Conservation (phyloP, 2,113 vertebrate species). For the Podilymbus podiceps region DNA sequence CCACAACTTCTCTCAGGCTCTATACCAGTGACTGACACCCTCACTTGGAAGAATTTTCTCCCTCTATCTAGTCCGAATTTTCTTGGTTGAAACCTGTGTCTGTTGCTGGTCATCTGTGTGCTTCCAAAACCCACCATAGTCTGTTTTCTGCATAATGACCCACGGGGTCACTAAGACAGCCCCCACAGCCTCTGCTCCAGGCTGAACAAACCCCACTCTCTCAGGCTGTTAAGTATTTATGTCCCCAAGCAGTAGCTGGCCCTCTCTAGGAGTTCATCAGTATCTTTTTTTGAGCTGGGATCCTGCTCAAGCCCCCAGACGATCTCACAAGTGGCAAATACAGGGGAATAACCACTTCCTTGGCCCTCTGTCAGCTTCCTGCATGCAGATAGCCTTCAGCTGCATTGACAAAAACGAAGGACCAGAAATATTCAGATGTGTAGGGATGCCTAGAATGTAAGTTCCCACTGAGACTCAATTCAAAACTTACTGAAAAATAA, state of each 20-base stretch:
- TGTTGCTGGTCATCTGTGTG: not conserved
- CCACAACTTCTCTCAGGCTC: not conserved
- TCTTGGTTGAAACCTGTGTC: not conserved
- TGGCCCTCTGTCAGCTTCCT: not conserved
- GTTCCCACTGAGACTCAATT: not conserved
- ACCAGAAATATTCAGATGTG: not conserved
- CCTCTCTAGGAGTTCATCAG: not conserved
- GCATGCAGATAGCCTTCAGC: not conserved
- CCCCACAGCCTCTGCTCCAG: not conserved
- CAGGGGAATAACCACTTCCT: not conserved
- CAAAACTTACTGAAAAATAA: not conserved
- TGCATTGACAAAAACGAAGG: not conserved
- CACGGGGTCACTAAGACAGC: accelerated
- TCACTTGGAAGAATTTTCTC: not conserved
- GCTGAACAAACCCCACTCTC: not conserved
- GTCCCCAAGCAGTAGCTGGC: not conserved
- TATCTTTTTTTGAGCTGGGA: not conserved
- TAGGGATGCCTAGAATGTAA: not conserved
- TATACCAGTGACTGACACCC: not conserved
- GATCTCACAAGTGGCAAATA: not conserved
- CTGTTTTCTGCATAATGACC: not conserved
- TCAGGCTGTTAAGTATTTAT: not conserved
- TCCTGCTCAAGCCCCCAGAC: not conserved
- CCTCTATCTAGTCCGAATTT: not conserved
- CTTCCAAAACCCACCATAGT: not conserved